Percentiles rank a stretch among this genome's conserved stretches.
These are phyloP conservation scores for Crocuta crocuta DNA, from an alignment of 2,113 vertebrate species.

Conservation along the genomic window DNA sequence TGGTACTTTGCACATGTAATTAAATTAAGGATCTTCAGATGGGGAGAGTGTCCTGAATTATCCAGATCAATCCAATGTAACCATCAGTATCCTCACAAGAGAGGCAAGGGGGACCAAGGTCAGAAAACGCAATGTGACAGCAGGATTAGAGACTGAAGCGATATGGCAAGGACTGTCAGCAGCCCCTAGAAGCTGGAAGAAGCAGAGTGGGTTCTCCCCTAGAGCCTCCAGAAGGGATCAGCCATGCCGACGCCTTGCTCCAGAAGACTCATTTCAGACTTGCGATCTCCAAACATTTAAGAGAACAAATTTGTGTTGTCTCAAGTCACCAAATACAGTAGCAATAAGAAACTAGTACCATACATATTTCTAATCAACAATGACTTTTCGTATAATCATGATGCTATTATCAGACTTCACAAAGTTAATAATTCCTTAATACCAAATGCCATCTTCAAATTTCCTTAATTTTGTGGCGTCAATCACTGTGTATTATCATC, in stretches of 20 bases:
- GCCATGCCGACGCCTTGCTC: neutral
- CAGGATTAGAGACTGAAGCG: neutral
- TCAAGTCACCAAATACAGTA: neutral
- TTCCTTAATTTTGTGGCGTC: neutral
- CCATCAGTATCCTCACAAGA: neutral
- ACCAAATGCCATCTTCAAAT: neutral
- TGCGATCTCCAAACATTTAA: neutral
- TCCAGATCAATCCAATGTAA: neutral
- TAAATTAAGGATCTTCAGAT: neutral
- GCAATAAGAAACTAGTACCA: neutral
- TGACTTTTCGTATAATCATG: neutral
- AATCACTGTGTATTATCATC: neutral
- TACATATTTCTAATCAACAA: neutral
- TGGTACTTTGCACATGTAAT: neutral
- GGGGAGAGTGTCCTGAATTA: too few relatives aligned
- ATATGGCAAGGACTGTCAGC: fast-evolving
- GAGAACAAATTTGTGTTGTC: neutral
- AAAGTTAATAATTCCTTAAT: neutral
- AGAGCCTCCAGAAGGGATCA: neutral
- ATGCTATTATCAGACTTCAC: neutral
- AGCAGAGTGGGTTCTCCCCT: too few relatives aligned
- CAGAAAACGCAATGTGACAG: neutral
- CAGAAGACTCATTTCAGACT: neutral
- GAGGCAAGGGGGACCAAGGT: neutral
- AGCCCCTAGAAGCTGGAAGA: neutral